These are phyloP conservation scores for Cacoxenus indagator DNA, from an alignment of 2,888 invertebrate genomes.

Conservation along the genomic window DNA sequence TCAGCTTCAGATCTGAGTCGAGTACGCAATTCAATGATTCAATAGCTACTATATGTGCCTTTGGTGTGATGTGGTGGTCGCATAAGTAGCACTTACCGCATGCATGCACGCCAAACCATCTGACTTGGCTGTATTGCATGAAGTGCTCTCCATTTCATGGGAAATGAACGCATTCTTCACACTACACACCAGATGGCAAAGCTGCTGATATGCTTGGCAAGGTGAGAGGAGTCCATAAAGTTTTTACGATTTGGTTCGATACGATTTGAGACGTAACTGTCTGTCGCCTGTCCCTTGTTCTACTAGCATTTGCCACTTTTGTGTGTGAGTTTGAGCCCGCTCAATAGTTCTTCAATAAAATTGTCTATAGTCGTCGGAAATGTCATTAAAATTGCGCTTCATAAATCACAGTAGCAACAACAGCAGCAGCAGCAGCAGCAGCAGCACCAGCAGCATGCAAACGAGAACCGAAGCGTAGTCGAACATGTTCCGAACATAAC, in stretches of 20 bases:
- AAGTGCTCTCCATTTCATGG: conserved; percentile 2
- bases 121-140: neutral
- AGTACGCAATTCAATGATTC: conserved; percentile 3
- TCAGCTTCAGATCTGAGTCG: too few species aligned
- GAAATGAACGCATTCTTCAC: conserved; percentile 17
- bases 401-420: conserved; percentile 56
- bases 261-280: neutral
- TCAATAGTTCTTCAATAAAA: conserved; percentile 15
- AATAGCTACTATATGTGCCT: neutral
- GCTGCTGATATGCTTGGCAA: neutral
- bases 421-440: neutral
- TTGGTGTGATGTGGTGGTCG: neutral
- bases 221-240: neutral
- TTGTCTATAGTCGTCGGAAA: conserved; percentile 58
- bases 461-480: neutral
- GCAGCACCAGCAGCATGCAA: neutral
- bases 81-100: conserved; percentile 11
- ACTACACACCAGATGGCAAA: conserved; percentile 3
- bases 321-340: neutral
- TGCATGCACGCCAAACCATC: neutral
- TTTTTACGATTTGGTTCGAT: neutral
- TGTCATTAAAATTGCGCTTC: conserved; percentile 69
- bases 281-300: neutral
- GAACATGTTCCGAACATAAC: conserved; percentile 37
- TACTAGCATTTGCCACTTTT: neutral